These are phyloP conservation scores for Centropus unirufus DNA, from an alignment of 2,113 vertebrate genomes.

Conservation along the genomic window DNA sequence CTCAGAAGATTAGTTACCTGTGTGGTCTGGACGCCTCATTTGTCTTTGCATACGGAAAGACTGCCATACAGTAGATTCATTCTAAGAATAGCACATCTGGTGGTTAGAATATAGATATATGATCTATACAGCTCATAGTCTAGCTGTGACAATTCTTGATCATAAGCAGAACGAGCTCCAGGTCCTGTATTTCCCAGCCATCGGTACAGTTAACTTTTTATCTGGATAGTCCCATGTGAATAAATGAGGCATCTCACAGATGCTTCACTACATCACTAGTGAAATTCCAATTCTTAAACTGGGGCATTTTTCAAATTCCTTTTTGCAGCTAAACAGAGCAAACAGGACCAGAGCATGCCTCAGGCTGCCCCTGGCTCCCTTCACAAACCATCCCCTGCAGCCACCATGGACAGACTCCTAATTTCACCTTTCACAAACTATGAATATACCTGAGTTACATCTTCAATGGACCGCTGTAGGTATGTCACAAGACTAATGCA, in stretches of 20 bases:
- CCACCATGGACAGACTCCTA: background rate
- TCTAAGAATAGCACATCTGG: background rate
- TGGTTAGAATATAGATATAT: background rate
- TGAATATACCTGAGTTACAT: background rate
- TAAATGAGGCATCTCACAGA: background rate
- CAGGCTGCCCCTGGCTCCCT: background rate
- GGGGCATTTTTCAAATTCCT: background rate
- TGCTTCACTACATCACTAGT: background rate
- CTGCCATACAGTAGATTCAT: background rate
- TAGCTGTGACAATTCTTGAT: background rate
- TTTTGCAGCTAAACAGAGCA: background rate
- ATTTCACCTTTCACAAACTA: background rate
- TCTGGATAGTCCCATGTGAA: background rate
- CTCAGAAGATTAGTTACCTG: background rate
- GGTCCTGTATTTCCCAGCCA: background rate
- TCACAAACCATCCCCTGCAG: background rate
- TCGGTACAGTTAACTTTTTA: background rate
- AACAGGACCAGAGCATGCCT: background rate
- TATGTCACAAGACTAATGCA: background rate
- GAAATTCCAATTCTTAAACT: background rate
- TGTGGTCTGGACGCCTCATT: background rate
- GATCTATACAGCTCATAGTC: rapidly evolving
- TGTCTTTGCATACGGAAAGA: background rate
- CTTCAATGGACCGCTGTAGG: background rate
- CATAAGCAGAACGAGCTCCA: background rate